Percentiles rank a stretch among this genome's conserved stretches.
phyloP scores from a whole-genome alignment of 1,140 invertebrate species.

The Eriocheir sinensis region DNA sequence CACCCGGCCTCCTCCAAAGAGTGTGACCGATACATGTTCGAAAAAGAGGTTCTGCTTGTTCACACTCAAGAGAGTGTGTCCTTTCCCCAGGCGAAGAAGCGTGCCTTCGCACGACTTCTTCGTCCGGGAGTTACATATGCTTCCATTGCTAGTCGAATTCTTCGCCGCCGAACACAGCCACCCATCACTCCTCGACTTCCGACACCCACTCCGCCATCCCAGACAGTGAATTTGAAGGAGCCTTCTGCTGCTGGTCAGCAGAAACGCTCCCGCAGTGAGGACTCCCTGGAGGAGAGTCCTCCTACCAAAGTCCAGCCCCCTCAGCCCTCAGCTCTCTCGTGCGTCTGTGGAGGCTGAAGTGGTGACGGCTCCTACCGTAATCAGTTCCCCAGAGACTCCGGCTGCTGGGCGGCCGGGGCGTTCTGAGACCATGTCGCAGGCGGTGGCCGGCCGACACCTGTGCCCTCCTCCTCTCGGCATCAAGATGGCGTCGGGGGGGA shows the following conservation, averaged over 20 bases:
- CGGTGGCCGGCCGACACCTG: neutral
- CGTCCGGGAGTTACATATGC: neutral
- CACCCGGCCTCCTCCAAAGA: neutral
- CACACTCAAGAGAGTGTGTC: neutral
- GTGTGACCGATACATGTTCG: neutral
- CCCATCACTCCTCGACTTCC: neutral
- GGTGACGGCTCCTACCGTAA: neutral
- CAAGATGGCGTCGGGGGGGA: too few relatives aligned
- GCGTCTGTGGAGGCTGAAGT: neutral
- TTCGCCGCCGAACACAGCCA: neutral
- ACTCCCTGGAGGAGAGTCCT: neutral
- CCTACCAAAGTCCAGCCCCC: neutral
- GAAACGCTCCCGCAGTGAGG: neutral
- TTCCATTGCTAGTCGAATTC: neutral
- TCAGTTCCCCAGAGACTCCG: neutral
- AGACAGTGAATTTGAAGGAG: too few relatives aligned
- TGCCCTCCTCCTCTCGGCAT: neutral
- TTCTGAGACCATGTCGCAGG: neutral
- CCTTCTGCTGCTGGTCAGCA: neutral
- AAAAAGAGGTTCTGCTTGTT: constrained; percentile 18
- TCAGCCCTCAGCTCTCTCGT: too few relatives aligned
- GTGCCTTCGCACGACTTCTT: neutral
- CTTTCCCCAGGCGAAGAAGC: neutral
- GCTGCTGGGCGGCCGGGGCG: neutral
- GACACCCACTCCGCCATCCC: too few relatives aligned